Percentiles rank a stretch among this genome's conserved stretches.
Conservation (phyloP, 2,113 vertebrate genomes). For the Actenoides hombroni region DNA sequence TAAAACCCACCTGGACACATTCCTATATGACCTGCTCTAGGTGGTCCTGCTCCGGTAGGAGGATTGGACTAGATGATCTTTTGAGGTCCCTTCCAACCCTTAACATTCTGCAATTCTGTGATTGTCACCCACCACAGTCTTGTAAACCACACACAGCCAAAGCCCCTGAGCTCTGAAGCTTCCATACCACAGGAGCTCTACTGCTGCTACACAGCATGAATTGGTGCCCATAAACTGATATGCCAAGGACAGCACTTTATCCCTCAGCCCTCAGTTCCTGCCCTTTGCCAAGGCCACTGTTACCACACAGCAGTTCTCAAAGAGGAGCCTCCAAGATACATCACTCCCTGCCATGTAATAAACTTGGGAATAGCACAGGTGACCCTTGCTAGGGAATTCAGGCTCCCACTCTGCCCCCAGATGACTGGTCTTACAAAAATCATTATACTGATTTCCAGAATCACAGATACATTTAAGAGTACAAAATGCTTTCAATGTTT, state of each 20-base stretch:
- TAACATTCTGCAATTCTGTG: no score
- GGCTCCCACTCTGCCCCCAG: neutral
- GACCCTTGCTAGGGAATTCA: neutral
- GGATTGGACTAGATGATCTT: no score
- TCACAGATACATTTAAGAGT: neutral
- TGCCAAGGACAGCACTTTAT: neutral
- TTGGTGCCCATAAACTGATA: fast-evolving
- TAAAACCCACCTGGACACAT: no score
- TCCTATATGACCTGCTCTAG: no score
- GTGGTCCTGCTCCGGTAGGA: no score
- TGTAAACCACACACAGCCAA: neutral
- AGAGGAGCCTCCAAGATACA: neutral
- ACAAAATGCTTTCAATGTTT: neutral
- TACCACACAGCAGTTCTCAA: neutral
- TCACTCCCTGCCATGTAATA: neutral
- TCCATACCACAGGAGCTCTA: neutral
- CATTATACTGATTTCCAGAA: neutral
- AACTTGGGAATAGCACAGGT: neutral
- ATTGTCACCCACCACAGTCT: neutral
- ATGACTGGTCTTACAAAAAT: neutral
- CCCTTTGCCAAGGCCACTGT: neutral
- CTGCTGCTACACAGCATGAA: fast-evolving
- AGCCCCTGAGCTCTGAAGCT: neutral
- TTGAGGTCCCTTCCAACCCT: no score
- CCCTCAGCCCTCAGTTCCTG: neutral